Percentiles rank a stretch among this genome's conserved stretches.
Conservation (phyloP, 2,888 invertebrate species). For the Ornithoptera priamus region DNA sequence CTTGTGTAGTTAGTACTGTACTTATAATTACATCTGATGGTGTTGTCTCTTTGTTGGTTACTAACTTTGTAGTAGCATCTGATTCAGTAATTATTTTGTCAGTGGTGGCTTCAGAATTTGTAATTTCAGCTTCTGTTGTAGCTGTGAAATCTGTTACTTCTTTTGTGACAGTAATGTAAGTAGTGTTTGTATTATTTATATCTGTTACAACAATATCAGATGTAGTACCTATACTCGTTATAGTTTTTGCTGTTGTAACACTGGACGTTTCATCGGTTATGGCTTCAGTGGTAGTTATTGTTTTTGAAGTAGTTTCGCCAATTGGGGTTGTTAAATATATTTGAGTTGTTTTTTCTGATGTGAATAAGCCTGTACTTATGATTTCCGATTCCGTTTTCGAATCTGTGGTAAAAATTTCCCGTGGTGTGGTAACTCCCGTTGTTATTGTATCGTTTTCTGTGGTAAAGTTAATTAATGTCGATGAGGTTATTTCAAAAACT, state of each 20-base stretch:
- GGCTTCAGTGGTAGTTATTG: neutral
- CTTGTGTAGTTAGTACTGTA: neutral
- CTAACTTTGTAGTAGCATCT: neutral
- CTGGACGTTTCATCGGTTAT: too few relatives aligned
- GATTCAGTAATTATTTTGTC: neutral
- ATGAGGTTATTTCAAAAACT: constrained; percentile 4
- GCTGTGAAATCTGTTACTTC: constrained; percentile 14
- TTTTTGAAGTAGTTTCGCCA: neutral
- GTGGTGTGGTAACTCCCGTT: neutral
- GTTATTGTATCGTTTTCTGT: neutral
- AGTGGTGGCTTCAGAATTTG: constrained; percentile 14
- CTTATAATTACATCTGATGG: neutral
- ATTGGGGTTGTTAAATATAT: neutral
- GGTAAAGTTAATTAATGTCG: neutral
- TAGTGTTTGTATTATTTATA: neutral
- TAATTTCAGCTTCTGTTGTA: constrained; percentile 21
- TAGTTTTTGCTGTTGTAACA: neutral
- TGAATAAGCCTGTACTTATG: constrained; percentile 16
- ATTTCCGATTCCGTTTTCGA: neutral
- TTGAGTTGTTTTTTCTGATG: constrained; percentile 10
- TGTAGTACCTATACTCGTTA: constrained; percentile 7
- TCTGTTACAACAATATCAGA: neutral
- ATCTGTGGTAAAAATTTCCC: neutral
- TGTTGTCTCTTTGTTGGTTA: neutral
- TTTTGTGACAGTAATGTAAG: constrained; percentile 21